Conservation (phyloP, 2,888 invertebrate genomes). For the Acanthosepion pharaonis region DNA sequence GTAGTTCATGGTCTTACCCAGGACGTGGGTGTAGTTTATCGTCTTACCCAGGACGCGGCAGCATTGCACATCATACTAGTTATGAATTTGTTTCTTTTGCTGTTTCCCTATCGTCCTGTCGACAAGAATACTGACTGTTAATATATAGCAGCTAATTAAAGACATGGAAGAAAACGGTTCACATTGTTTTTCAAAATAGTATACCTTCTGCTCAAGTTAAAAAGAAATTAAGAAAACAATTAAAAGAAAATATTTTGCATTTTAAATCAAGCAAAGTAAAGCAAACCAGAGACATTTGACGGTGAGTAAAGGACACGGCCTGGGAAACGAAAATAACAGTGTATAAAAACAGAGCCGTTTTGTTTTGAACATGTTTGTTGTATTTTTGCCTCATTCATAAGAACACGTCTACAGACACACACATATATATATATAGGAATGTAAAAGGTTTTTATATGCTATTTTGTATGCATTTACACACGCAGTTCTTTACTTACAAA, state of each 20-base stretch:
- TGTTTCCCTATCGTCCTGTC: neutral
- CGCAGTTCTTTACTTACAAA: too few species aligned
- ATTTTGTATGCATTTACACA: too few species aligned
- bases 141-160: neutral
- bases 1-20: too few species aligned
- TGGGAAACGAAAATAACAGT: neutral
- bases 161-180: neutral
- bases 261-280: neutral
- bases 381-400: neutral
- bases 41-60: too few species aligned
- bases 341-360: neutral
- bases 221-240: neutral
- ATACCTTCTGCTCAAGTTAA: neutral
- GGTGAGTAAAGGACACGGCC: too few species aligned
- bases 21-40: too few species aligned
- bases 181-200: neutral
- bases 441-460: too few species aligned
- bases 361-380: neutral
- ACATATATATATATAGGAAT: too few species aligned
- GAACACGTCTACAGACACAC: neutral
- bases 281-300: neutral
- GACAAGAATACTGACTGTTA: neutral
- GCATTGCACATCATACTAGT: too few species aligned
- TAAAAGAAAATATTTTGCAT: neutral
- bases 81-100: too few species aligned